Evolutionary conservation across 2,888 invertebrate genomes (phyloP), one percentile per base, ranked within the genome.

Genomic region (Dascillus cervinus): DNA sequence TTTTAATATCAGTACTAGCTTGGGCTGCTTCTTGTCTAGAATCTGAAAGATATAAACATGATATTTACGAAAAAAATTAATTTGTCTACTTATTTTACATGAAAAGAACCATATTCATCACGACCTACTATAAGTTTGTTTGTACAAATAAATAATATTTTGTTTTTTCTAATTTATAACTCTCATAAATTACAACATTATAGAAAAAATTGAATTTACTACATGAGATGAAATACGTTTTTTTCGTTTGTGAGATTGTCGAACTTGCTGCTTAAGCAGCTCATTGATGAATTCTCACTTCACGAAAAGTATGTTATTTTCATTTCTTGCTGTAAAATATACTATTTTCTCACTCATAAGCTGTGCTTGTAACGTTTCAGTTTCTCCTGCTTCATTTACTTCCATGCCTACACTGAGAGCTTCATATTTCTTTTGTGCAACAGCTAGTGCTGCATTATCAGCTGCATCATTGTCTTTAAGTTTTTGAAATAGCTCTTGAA

Each of bases 311-410:
- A 8, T 23, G 6, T 9, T 12, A 32, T 14, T 22, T 26, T 4
- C 3, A 11, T 11, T 11, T 6, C 21, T 25, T 12, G 3, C 13
- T 26, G 5, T 4, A 4, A 8, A 26, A 26, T 15, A 29, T 8
- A n/a, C 17, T 26, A 4, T 26, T 26, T 26, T 26, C 60, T 53
- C 84, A 53, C 83, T 75, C 60, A 91, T 91, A 11, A 95, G 72
- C 58, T 92, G 91, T 45, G 91, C 88, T 56, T 88, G 87, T 32
- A 95, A 68, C 0, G 94, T 86, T 13, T 85, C 82, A 3, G 85
- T 79, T 51, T 77, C 74, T 1, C 88, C 88, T 39, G 79, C 77
- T 9, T 79, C 83, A 44, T 79, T 83, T 30, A 84, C 79, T 19
- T 83, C 74, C 47, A 85, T 69, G 5, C 96, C 96, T 15, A 83